Evolutionary conservation across 2,888 invertebrate genomes (phyloP).

Genomic region (Xestobium rufovillosum): DNA sequence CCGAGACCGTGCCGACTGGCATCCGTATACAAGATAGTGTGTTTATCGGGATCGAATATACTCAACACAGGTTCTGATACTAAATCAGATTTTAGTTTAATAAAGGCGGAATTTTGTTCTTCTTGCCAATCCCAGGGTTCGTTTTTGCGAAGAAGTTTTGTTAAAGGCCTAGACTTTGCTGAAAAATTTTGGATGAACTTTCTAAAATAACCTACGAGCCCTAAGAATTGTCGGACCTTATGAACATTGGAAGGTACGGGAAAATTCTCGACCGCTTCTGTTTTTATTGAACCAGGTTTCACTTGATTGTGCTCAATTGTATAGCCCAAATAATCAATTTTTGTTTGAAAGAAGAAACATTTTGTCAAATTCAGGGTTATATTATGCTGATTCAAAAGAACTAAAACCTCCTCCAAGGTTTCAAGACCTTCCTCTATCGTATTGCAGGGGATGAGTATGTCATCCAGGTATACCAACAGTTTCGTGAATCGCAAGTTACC

Average conservation of each 20-base stretch:
- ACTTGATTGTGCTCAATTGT: neutral
- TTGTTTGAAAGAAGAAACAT: constrained; percentile 4
- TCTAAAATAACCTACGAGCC: constrained; percentile 5
- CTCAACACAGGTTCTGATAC: constrained; percentile 10
- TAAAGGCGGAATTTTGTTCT: neutral
- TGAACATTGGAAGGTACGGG: neutral
- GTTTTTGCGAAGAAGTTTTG: too few relatives aligned
- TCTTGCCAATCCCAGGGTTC: neutral
- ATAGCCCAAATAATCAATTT: constrained; percentile 4
- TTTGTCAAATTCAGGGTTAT: too few relatives aligned
- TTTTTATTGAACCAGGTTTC: neutral
- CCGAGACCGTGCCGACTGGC: constrained; percentile 16
- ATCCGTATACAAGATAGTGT: constrained; percentile 13
- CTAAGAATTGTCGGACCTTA: constrained; percentile 3
- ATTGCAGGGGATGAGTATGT: neutral
- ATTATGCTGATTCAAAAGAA: too few relatives aligned
- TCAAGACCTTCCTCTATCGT: constrained; percentile 2
- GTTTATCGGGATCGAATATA: constrained; percentile 11
- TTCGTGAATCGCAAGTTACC: constrained; percentile 2
- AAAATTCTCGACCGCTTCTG: constrained; percentile 6
- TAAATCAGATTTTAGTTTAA: neutral
- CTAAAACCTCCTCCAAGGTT: neutral
- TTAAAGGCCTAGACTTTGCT: too few relatives aligned
- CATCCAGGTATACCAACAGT: constrained; percentile 5
- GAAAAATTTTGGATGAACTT: too few relatives aligned